Evolutionary conservation across 2,797 vertebrate genomes (phyloP), one percentile per base, ranked within the genome.

Genomic region (Parauchenoglanis punctatus): DNA sequence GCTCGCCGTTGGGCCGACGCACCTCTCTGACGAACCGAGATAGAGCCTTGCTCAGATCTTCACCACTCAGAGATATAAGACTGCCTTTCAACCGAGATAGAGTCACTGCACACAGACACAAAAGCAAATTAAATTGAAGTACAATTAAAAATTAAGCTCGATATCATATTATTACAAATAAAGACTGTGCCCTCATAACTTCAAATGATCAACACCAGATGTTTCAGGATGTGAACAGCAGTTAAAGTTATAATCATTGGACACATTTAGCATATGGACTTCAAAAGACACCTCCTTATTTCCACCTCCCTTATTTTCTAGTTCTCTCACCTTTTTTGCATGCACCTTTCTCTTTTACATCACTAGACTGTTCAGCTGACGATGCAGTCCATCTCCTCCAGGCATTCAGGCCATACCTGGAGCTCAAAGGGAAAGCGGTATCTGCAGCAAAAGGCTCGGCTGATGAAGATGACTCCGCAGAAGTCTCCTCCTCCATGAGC

Each of bases 331-430:
- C 92, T 92, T 95, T 93, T 92, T 96, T 97, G 86, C 95, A 91
- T 31, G 91, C 87, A 67, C 96, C 96, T 91, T 96, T 92, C 85
- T 91, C 94, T 92, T 96, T 95, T 89, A 95, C 89, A 90, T 96
- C 94, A 70, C 96, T 93, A 25, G 92, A 89, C 17, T 96, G 93
- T 83, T 94, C 91, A 28, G 91, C 84, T 3, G 94, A 90, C 40
- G 97, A 96, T 93, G 96, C 95, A 0, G 96, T 96, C 98, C 98
- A 99, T 89, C 97, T 97, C 91, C 97, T 99, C 98, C 98, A 99
- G 0, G 98, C 98, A 0, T 98, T 98, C 61, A 99, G 89, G 35
- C 98, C 98, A 0, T 99, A 99, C 0, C 94, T 87, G 5, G 97
- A 97, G 89, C 96, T 98, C 90, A 99, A 96, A 0, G 97, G 97